Evolutionary conservation across 2,888 invertebrate species (phyloP), one percentile per base, ranked within the genome.

Genomic region (Emmelina monodactyla): DNA sequence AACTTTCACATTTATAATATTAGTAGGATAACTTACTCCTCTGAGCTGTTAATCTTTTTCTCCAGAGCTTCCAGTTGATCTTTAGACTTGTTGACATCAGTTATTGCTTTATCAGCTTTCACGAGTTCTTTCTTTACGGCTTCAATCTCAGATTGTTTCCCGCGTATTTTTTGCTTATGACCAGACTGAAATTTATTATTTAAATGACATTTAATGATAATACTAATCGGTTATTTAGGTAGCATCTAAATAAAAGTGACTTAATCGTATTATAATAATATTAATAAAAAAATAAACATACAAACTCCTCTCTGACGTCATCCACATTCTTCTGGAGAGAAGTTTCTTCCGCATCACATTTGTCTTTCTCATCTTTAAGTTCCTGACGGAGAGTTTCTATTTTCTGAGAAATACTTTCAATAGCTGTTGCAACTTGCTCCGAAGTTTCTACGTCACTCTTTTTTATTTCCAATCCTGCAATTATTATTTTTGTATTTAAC

Each of bases 111-210:
- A 40, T 82, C 83, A 22, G 68, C 38, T 45, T 82, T 80, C 1
- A 64, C 58, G 1, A 83, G 67, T 44, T 89, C 86, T 25, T 70
- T 70, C 47, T 85, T 83, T 29, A 79, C 76, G 25, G 84, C 80
- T 13, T 55, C 54, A 13, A 84, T 75, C 47, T 85, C 84, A 5
- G 73, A 64, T 37, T 82, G 82, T 53, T 88, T 88, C 12, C 84
- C 73, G 2, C 73, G 62, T 37, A 88, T 83, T 51, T 86, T 85
- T 55, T 88, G 88, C 52, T 88, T 87, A 22, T 87, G 78, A 40
- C 84, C 82, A 0, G 86, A 83, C 58, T 85, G 66, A 22, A 55
- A 57, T 28, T 15, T 33, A 41, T 22, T 11, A 13, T 14, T 12
- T 11, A 3, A 7, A 34, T 30, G 22, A 32, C 7, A 11, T 10